Conservation (phyloP, 2,113 vertebrate genomes). For the Drymodes brunneopygia region DNA sequence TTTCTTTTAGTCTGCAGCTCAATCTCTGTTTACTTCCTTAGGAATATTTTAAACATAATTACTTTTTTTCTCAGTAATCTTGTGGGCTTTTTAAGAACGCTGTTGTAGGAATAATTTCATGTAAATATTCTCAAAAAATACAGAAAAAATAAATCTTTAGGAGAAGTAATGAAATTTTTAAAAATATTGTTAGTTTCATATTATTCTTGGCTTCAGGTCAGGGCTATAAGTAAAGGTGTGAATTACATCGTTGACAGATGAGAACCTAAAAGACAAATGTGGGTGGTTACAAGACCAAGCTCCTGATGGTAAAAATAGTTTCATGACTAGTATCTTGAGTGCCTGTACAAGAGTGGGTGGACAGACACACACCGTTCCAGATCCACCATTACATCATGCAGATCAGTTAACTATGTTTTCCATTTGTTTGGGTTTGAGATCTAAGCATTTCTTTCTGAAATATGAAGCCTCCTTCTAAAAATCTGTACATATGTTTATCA, state of each 20-base stretch:
- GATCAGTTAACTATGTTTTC: background rate
- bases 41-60: background rate
- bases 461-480: constrained; percentile 19
- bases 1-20: background rate
- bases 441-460: background rate
- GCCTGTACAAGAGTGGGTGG: constrained; percentile 42
- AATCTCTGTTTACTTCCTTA: background rate
- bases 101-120: background rate
- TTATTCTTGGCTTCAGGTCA: constrained; percentile 39
- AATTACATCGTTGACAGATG: constrained; percentile 42
- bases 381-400: background rate
- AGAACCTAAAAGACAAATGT: constrained; percentile 49
- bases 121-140: background rate
- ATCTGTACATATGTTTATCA: constrained; percentile 10
- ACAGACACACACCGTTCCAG: constrained; percentile 21
- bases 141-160: background rate
- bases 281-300: constrained; percentile 35
- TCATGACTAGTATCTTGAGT: constrained; percentile 30
- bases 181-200: background rate
- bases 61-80: background rate
- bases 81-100: background rate
- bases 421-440: constrained; percentile 38
- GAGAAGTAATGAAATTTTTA: background rate
- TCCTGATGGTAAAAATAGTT: constrained; percentile 35
- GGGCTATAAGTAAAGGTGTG: constrained; percentile 25